Percentiles rank a stretch among this genome's conserved stretches.
Evolutionary conservation across 2,797 vertebrate species (phyloP).

Genomic region (Heliangelus exortis): DNA sequence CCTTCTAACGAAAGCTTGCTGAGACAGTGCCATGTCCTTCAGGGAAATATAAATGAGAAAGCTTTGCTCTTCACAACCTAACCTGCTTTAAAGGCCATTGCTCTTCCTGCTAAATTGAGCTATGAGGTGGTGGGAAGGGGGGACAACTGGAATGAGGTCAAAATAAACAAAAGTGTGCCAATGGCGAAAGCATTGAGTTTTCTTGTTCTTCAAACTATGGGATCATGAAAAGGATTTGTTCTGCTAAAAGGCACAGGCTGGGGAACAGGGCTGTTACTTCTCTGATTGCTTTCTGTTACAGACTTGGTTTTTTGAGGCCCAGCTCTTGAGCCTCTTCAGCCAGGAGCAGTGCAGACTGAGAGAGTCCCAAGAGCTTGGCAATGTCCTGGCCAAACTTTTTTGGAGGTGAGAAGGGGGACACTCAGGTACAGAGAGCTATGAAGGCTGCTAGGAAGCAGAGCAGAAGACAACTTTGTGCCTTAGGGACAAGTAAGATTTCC

Average conservation of each 20-base stretch:
- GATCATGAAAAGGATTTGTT: not conserved
- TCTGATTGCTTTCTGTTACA: not conserved
- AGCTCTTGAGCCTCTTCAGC: not conserved
- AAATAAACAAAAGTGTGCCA: not conserved
- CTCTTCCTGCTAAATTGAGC: not conserved
- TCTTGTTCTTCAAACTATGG: not conserved
- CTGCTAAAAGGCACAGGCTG: not conserved
- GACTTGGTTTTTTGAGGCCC: not conserved
- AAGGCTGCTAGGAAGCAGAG: not conserved
- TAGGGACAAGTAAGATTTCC: not conserved
- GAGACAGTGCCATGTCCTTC: not conserved
- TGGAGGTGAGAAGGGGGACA: not conserved
- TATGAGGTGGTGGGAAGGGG: not conserved
- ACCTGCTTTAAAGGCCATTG: not conserved
- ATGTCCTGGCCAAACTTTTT: not conserved
- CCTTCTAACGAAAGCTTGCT: not conserved
- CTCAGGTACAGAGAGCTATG: fast-evolving
- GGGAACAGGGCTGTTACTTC: not conserved
- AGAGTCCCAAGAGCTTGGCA: not conserved
- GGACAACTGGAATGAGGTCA: not conserved
- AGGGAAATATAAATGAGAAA: not conserved
- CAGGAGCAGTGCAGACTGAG: not conserved
- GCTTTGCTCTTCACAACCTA: not conserved
- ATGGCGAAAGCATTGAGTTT: not conserved
- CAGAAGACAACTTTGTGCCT: not conserved